These are phyloP conservation scores for Hartigia nigra DNA, from an alignment of 2,888 invertebrate species.

Conservation along the genomic window DNA sequence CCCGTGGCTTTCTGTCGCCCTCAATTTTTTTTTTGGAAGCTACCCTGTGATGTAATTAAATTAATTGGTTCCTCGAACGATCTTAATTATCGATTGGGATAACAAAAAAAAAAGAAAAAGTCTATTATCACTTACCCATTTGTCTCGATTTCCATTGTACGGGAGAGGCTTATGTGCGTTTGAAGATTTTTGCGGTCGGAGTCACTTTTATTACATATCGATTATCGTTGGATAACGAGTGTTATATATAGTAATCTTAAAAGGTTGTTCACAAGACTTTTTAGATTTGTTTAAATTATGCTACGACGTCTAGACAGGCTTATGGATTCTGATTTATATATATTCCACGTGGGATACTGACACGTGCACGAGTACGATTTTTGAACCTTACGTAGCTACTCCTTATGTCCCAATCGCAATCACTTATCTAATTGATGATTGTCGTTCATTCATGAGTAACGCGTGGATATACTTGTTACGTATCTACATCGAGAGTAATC, in stretches of 20 bases:
- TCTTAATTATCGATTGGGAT: background rate
- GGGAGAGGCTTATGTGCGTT: background rate
- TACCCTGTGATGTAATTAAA: background rate
- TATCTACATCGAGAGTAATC: too few species aligned
- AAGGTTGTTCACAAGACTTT: background rate
- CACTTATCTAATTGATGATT: too few species aligned
- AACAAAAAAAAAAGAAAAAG: background rate
- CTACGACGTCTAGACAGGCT: too few species aligned
- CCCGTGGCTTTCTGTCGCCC: background rate
- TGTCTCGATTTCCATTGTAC: background rate
- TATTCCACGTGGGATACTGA: background rate
- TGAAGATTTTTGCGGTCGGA: too few species aligned
- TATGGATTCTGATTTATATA: background rate
- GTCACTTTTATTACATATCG: background rate
- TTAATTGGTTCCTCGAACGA: background rate
- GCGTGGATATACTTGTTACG: too few species aligned
- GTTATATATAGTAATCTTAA: background rate
- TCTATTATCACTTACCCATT: background rate
- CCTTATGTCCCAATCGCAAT: background rate
- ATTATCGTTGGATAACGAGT: background rate
- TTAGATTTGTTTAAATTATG: too few species aligned
- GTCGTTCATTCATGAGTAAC: background rate
- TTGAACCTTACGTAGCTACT: background rate
- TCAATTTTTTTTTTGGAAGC: background rate
- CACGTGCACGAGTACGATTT: background rate